Conservation (phyloP, 2,888 invertebrate genomes). For the Platerodrilus igneus region DNA sequence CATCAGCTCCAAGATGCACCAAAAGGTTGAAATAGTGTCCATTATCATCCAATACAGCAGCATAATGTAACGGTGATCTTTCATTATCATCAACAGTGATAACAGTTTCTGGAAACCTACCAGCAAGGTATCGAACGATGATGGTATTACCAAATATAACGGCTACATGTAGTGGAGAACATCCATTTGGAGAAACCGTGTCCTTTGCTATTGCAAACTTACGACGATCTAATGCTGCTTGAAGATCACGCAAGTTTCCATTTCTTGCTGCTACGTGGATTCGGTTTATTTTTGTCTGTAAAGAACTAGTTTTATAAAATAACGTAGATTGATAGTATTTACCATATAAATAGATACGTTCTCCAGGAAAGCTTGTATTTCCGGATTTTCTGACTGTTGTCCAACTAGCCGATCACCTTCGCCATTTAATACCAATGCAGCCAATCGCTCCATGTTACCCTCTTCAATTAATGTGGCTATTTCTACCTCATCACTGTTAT, state of each 20-base stretch:
- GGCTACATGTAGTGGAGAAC: conserved; percentile 83
- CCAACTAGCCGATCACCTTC: conserved; percentile 75
- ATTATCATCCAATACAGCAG: conserved; percentile 78
- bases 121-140: conserved; percentile 67
- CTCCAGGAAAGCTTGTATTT: conserved; percentile 80
- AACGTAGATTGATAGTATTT: conserved; percentile 32
- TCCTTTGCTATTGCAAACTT: conserved; percentile 89
- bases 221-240: conserved; percentile 79
- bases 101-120: conserved; percentile 83
- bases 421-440: conserved; percentile 82
- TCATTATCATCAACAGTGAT: conserved; percentile 69
- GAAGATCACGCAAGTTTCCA: conserved; percentile 79
- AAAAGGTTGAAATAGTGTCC: conserved; percentile 83
- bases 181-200: conserved; percentile 74
- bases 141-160: conserved; percentile 79
- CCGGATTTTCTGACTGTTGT: conserved; percentile 65
- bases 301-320: conserved; percentile 17
- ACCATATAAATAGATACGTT: conserved; percentile 87
- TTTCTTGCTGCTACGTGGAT: conserved; percentile 82
- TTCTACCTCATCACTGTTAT: conserved; percentile 56
- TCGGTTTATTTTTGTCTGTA: conserved; percentile 80
- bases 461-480: conserved; percentile 62
- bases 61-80: conserved; percentile 84
- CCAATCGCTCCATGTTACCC: conserved; percentile 86
- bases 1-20: conserved; percentile 80